These are phyloP conservation scores for Heteropelma amictum DNA, from an alignment of 2,888 invertebrate species.

Conservation along the genomic window DNA sequence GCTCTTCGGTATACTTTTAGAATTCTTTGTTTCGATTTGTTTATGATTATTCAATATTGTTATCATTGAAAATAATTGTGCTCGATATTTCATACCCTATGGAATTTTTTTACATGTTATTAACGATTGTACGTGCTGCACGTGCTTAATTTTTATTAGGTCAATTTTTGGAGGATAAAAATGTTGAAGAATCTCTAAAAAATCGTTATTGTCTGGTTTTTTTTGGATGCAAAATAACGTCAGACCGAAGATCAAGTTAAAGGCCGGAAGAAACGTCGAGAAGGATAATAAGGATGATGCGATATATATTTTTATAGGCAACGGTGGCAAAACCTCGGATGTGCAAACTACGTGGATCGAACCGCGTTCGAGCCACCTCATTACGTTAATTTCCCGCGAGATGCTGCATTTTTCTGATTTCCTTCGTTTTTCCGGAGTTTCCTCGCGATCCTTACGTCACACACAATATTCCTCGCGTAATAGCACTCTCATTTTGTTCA, in stretches of 20 bases:
- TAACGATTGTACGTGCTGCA: no score
- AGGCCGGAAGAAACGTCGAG: not conserved
- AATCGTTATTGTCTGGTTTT: not conserved
- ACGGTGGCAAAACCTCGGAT: slow-evolving; percentile 4
- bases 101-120: no score
- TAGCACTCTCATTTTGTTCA: no score
- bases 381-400: slow-evolving; percentile 75
- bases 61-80: no score
- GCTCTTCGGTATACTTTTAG: no score
- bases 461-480: no score
- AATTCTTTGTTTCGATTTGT: no score
- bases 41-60: no score
- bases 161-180: no score
- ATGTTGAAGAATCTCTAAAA: not conserved
- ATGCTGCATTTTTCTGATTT: slow-evolving; percentile 74
- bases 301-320: slow-evolving; percentile 40
- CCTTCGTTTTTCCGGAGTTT: slow-evolving; percentile 66
- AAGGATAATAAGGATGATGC: slow-evolving; percentile 31
- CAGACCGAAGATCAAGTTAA: not conserved
- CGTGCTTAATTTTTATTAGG: not conserved
- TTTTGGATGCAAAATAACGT: not conserved
- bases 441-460: no score
- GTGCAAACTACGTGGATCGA: slow-evolving; percentile 65
- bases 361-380: slow-evolving; percentile 66
- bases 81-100: no score